Evolutionary conservation across 2,113 vertebrate species (phyloP), one percentile per base, ranked within the genome.

Genomic region (Grammomys dolichurus): DNA sequence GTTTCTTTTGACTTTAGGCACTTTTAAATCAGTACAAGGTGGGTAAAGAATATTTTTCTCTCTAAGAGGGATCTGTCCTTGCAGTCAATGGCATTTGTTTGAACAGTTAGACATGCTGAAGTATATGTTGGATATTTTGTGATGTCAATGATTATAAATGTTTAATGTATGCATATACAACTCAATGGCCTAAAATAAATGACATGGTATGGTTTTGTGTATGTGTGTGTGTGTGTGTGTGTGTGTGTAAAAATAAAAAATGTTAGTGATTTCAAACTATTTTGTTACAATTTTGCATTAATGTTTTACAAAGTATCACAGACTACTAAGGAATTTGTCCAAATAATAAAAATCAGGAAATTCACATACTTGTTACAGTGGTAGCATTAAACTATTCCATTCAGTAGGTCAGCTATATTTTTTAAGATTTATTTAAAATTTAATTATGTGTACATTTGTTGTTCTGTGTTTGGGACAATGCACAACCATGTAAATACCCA

Each of bases 41-140:
- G 88, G 84, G 63, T 95, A 87, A 98, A 97, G 98, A 98, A 93
- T 89, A 78, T 95, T 97, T 97, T 96, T 46, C 82, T 92, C 60
- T 92, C 76, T 94, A 82, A 96, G 88, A 97, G 89, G 17, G 24
- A 73, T 85, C 75, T 98, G 86, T 96, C 95, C 92, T 97, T 97
- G 96, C 28, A 97, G 86, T 3, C 11, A 92, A 36, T 40, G 94
- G 70, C 3, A 58, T 95, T 95, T 97, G 88, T 87, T 94, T 13
- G 56, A 75, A 7, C 58, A 89, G 48, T 88, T 95, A 87, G 97
- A 98, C 69, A 24, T 78, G 96, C 33, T 56, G 73, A 96, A 92
- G 43, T 51, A 54, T 51, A 54, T 56, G 76, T 28, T 81, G 96
- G 73, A 86, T 65, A 11, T 84, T 67, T 90, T 97, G 58, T 93